Conservation (phyloP, 2,113 vertebrate genomes). For the Pteropus alecto region DNA sequence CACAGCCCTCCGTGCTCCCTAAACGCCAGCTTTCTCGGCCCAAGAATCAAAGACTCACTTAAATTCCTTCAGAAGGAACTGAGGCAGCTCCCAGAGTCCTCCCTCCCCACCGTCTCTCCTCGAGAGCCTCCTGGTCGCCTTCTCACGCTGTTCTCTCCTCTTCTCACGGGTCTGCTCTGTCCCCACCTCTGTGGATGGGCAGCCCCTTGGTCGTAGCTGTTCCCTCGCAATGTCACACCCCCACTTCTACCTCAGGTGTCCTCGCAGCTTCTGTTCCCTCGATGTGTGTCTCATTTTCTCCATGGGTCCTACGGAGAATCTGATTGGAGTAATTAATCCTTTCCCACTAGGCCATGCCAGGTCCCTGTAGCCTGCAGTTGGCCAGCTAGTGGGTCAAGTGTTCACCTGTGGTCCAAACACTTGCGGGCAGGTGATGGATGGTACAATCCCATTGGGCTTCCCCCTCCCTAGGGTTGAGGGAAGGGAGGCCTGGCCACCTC, state of each 20-base stretch:
- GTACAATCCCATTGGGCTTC: neutral
- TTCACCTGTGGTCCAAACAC: neutral
- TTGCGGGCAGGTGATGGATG: neutral
- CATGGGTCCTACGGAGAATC: neutral
- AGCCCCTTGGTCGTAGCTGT: neutral
- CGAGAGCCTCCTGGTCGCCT: too few species aligned
- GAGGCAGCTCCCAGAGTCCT: rapidly evolving
- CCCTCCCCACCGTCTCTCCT: neutral
- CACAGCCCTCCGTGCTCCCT: neutral
- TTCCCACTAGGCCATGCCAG: neutral
- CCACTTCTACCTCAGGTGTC: neutral
- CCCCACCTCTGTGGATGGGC: neutral
- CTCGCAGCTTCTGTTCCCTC: neutral
- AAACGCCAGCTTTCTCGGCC: neutral
- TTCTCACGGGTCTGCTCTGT: neutral
- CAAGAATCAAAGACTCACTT: neutral
- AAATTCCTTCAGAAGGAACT: neutral
- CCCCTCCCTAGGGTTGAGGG: neutral
- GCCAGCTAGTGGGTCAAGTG: neutral
- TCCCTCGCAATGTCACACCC: too few species aligned
- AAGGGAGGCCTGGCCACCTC: too few species aligned
- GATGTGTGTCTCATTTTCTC: neutral
- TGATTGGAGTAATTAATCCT: neutral
- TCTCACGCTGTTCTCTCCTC: neutral
- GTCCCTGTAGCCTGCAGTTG: neutral